Percentiles rank a stretch among this genome's conserved stretches.
These are phyloP conservation scores for Macaria liturata DNA, from an alignment of 2,888 invertebrate species.

Conservation along the genomic window DNA sequence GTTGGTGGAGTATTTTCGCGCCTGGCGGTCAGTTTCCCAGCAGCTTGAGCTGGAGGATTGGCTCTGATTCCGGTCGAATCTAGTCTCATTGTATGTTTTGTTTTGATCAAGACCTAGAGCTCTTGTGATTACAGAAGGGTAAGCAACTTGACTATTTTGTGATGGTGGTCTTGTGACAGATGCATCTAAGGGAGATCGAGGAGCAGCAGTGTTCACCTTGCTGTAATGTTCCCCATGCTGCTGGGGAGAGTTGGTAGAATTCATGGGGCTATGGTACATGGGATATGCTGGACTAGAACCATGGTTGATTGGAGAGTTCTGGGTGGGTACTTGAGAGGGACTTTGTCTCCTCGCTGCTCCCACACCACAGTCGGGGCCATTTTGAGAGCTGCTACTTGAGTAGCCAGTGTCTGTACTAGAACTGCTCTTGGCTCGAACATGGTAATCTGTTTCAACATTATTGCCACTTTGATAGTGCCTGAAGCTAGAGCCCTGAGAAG, in stretches of 20 bases:
- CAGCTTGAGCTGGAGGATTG: conserved; percentile 78
- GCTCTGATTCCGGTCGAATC: conserved; percentile 80
- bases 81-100: conserved; percentile 76
- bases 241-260: conserved; percentile 88
- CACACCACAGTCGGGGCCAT: conserved; percentile 86
- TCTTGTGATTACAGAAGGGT: conserved; percentile 92
- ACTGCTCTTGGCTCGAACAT: conserved; percentile 84
- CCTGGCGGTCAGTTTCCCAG: conserved; percentile 83
- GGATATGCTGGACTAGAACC: conserved; percentile 92
- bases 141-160: conserved; percentile 86
- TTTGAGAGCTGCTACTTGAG: conserved; percentile 84
- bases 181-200: conserved; percentile 88
- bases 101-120: conserved; percentile 86
- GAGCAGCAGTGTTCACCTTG: conserved; percentile 80
- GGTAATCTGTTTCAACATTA: conserved; percentile 84
- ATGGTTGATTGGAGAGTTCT: conserved; percentile 88
- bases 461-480: conserved; percentile 86
- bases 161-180: conserved; percentile 86
- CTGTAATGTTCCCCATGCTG: conserved; percentile 83
- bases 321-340: conserved; percentile 87
- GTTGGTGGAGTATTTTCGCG: conserved; percentile 77
- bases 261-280: conserved; percentile 93
- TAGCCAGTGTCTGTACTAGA: conserved; percentile 85
- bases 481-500: conserved; percentile 80
- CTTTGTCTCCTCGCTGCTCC: conserved; percentile 87